Evolutionary conservation across 2,888 invertebrate species (phyloP).

Genomic region (Tipula unca): DNA sequence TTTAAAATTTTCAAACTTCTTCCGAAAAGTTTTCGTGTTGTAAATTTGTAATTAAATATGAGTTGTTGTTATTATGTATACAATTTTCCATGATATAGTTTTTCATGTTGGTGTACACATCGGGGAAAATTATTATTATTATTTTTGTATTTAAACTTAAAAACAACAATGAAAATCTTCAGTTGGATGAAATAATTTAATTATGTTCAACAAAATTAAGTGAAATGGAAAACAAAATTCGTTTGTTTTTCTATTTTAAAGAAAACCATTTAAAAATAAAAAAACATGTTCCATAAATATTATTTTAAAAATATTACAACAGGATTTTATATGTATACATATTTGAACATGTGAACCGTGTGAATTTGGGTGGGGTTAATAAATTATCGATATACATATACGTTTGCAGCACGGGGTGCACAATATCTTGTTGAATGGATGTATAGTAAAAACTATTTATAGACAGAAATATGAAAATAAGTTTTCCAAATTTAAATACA

Average conservation of each 20-base stretch:
- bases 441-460: no score
- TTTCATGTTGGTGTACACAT: no score
- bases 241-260: neutral
- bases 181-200: neutral
- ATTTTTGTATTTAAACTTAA: neutral
- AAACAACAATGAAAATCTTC: neutral
- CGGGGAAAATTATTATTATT: no score
- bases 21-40: no score
- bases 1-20: no score
- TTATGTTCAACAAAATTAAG: neutral
- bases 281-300: neutral
- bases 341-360: neutral
- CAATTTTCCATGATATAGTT: no score
- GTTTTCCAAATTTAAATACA: no score
- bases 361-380: neutral
- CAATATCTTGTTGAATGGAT: neutral
- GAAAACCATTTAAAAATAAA: neutral
- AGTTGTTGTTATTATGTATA: no score
- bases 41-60: no score
- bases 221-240: neutral
- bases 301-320: neutral
- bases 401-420: neutral
- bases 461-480: no score
- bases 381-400: neutral
- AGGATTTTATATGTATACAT: neutral